These are phyloP conservation scores for Thripadectes ignobilis DNA, from an alignment of 2,797 vertebrate species.

Conservation along the genomic window DNA sequence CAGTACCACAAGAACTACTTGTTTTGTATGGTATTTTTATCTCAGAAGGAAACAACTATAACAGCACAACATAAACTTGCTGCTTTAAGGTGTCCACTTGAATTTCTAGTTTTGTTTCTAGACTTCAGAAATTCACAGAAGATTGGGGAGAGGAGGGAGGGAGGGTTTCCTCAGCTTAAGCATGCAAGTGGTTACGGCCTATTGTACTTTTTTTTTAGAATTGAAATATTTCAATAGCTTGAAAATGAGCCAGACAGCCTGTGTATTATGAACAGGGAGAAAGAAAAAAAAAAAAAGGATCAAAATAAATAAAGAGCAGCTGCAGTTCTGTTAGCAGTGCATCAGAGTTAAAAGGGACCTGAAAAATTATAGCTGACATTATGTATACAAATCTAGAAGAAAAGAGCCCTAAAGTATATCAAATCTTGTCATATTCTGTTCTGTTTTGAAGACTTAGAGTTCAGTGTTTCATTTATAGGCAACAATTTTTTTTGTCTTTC, in stretches of 20 bases:
- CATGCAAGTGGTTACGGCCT: conserved; percentile 14
- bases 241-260: conserved; percentile 45
- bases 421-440: not conserved
- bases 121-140: not conserved
- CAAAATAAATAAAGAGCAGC: conserved; percentile 55
- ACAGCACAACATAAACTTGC: not conserved
- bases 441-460: not conserved
- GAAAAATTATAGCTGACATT: conserved; percentile 10
- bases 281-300: not conserved
- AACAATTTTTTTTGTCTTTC: not conserved
- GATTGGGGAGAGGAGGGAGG: not conserved
- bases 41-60: not conserved
- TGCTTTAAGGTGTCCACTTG: not conserved
- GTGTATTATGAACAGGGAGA: not conserved
- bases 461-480: not conserved
- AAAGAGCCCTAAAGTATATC: not conserved
- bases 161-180: not conserved
- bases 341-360: conserved; percentile 36
- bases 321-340: conserved; percentile 14
- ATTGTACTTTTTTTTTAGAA: conserved; percentile 28
- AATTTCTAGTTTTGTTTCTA: not conserved
- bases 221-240: conserved; percentile 45
- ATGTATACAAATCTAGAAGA: conserved; percentile 9
- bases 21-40: not conserved
- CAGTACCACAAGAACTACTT: not conserved